Evolutionary conservation across 2,113 vertebrate genomes (phyloP).

Genomic region (Pteropus alecto): DNA sequence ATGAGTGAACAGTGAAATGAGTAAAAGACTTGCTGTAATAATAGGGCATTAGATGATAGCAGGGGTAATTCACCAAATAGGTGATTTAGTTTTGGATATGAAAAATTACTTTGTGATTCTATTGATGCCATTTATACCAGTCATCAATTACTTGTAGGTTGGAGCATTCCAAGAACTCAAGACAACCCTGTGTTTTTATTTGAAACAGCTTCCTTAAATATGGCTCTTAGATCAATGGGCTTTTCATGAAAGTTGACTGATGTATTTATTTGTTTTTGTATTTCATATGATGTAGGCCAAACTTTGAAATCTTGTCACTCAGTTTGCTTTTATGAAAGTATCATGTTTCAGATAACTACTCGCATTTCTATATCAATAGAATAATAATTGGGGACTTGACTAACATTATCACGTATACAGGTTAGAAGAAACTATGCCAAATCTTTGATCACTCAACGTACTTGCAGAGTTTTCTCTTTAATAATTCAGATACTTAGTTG

Average conservation of each 20-base stretch:
- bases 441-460: background rate
- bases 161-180: background rate
- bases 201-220: background rate
- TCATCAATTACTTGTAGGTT: background rate
- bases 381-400: background rate
- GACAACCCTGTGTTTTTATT: background rate
- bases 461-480: background rate
- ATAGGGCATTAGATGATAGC: background rate
- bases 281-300: background rate
- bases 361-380: background rate
- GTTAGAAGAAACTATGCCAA: background rate
- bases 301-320: background rate
- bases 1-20: background rate
- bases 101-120: background rate
- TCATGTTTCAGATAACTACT: background rate
- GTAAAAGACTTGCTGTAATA: background rate
- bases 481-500: constrained; percentile 12
- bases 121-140: background rate
- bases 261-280: background rate
- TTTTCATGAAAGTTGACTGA: constrained; percentile 28
- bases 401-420: background rate
- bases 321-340: constrained; percentile 1
- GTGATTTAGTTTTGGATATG: background rate
- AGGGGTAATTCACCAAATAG: background rate
- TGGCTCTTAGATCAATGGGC: background rate